Percentiles rank a stretch among this genome's conserved stretches.
Conservation (phyloP, 2,888 invertebrate species). For the Synergus laeviventris region DNA sequence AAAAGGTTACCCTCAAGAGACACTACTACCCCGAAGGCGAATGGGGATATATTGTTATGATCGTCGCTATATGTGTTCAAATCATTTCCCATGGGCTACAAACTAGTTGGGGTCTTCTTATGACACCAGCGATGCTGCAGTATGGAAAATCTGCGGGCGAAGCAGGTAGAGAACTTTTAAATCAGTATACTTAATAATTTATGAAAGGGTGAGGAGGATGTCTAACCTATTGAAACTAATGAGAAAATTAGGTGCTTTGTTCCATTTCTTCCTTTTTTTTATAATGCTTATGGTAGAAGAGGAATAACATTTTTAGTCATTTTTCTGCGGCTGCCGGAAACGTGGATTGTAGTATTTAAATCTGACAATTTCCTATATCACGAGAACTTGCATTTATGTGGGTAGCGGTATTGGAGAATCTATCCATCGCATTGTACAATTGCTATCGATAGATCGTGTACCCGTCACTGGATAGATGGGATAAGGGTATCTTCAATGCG, state of each 20-base stretch:
- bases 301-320: no score
- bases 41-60: slow-evolving; percentile 89
- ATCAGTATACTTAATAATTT: not conserved
- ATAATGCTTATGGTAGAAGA: not conserved
- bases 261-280: not conserved
- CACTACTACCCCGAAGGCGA: slow-evolving; percentile 93
- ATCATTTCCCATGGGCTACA: slow-evolving; percentile 86
- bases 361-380: not conserved
- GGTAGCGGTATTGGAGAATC: not conserved
- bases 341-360: not conserved
- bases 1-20: slow-evolving; percentile 66
- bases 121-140: slow-evolving; percentile 49
- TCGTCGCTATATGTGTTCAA: slow-evolving; percentile 84
- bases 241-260: not conserved
- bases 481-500: slow-evolving; percentile 2
- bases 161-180: slow-evolving; percentile 59
- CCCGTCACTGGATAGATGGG: not conserved
- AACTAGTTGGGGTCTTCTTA: slow-evolving; percentile 79
- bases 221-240: not conserved
- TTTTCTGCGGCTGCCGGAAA: not conserved
- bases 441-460: slow-evolving; percentile 11
- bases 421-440: not conserved
- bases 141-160: slow-evolving; percentile 53
- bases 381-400: not conserved
- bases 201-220: not conserved